phyloP scores from a whole-genome alignment of 2,888 invertebrate genomes.

The Leptinotarsa juncta region DNA sequence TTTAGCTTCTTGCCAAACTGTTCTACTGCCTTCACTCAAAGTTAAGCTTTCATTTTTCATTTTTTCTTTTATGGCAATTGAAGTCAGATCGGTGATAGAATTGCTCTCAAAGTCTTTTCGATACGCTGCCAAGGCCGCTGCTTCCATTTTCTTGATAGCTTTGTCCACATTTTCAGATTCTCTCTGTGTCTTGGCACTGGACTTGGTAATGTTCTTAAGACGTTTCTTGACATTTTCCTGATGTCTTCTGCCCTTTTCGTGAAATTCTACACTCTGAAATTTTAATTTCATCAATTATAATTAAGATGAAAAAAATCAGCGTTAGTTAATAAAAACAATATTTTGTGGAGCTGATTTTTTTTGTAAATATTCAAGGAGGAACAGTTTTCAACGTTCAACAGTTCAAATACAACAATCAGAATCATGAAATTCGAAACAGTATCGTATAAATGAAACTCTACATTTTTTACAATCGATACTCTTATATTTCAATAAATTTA shows the following conservation, averaged over 20 bases:
- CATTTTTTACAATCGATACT: too few species aligned
- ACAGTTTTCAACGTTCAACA: too few species aligned
- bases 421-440: too few species aligned
- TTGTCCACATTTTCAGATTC: constrained; percentile 81
- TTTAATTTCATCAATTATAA: constrained; percentile 8
- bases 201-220: constrained; percentile 85
- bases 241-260: constrained; percentile 93
- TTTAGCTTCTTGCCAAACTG: constrained; percentile 83
- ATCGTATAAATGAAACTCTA: too few species aligned
- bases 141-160: constrained; percentile 89
- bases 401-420: too few species aligned
- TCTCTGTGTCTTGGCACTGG: constrained; percentile 83
- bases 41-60: constrained; percentile 57
- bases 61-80: constrained; percentile 66
- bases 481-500: too few species aligned
- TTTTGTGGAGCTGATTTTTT: too few species aligned
- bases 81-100: constrained; percentile 70
- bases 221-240: constrained; percentile 91
- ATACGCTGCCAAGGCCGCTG: constrained; percentile 89
- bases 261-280: constrained; percentile 90
- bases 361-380: too few species aligned
- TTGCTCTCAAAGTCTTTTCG: constrained; percentile 83
- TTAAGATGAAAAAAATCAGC: too few species aligned
- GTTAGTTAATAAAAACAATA: too few species aligned
- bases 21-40: constrained; percentile 59